Evolutionary conservation across 2,888 invertebrate species (phyloP).

Genomic region (Stenodera caucasica): DNA sequence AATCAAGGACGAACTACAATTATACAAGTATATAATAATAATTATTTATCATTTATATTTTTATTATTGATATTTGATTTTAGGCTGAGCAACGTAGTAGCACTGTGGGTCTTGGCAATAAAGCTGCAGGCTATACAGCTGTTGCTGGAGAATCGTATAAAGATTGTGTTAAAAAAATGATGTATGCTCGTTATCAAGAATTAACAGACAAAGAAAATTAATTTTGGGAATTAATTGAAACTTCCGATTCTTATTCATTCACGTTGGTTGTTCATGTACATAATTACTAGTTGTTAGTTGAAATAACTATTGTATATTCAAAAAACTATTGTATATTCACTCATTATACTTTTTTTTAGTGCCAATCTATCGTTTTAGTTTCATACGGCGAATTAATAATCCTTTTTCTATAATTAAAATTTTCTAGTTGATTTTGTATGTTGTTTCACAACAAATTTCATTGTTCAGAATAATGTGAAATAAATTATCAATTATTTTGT

Average conservation of each 20-base stretch:
- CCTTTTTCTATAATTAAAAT: neutral
- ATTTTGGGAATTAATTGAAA: neutral
- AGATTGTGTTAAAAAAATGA: slow-evolving; percentile 87
- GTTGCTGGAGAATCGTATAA: slow-evolving; percentile 84
- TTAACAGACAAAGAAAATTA: slow-evolving; percentile 64
- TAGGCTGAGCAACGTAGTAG: slow-evolving; percentile 61
- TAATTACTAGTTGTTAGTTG: no score
- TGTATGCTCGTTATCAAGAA: slow-evolving; percentile 86
- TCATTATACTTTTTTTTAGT: no score
- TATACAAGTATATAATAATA: slow-evolving; percentile 70
- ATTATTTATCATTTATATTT: slow-evolving; percentile 5
- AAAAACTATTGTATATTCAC: no score
- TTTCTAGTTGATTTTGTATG: neutral
- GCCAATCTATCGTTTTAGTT: neutral
- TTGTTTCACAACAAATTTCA: neutral
- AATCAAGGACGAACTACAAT: slow-evolving; percentile 94
- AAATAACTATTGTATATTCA: no score
- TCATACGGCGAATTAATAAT: neutral
- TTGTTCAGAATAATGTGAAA: slow-evolving; percentile 3
- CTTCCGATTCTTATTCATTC: neutral
- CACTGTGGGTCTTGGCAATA: slow-evolving; percentile 85
- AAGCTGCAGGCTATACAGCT: slow-evolving; percentile 74
- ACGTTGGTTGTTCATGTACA: neutral
- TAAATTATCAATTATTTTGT: slow-evolving; percentile 8
- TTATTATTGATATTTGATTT: slow-evolving; percentile 28